These are phyloP conservation scores for Microplitis demolitor DNA, from an alignment of 1,140 invertebrate genomes.

Conservation along the genomic window DNA sequence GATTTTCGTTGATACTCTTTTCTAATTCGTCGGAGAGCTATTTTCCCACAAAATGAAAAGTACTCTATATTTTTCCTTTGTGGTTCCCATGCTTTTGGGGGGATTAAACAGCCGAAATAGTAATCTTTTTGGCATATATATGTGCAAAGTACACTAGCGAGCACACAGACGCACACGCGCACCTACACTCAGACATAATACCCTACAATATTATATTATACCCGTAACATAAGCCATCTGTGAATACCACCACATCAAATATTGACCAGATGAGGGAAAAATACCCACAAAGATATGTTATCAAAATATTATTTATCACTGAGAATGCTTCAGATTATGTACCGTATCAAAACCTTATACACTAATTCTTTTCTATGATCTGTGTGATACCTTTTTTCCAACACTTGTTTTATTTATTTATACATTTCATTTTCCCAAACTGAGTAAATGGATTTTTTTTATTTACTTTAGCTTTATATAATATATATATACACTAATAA, in stretches of 20 bases:
- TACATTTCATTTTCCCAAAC: no score
- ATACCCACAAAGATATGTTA: constrained; percentile 19
- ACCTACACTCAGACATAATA: not conserved
- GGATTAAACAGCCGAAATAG: not conserved
- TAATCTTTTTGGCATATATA: constrained; percentile 1
- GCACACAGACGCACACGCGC: not conserved
- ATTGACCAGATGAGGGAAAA: constrained; percentile 30
- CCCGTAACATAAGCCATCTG: constrained; percentile 30
- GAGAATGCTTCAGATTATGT: not conserved
- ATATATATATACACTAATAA: no score
- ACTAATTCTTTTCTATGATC: not conserved
- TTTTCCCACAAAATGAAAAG: constrained; percentile 41
- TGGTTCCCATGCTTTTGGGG: not conserved
- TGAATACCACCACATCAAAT: constrained; percentile 32
- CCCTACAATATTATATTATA: not conserved
- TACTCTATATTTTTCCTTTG: constrained; percentile 23
- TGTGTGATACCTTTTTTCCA: not conserved
- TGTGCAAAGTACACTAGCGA: not conserved
- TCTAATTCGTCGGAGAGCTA: constrained; percentile 26
- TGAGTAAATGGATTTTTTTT: no score
- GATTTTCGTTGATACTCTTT: constrained; percentile 10
- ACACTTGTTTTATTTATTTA: no score
- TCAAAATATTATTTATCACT: constrained; percentile 37
- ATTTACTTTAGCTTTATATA: no score
- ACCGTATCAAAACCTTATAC: not conserved